These are phyloP conservation scores for Leptoteleia sp. DNA, from an alignment of 1,140 invertebrate species.

Conservation along the genomic window DNA sequence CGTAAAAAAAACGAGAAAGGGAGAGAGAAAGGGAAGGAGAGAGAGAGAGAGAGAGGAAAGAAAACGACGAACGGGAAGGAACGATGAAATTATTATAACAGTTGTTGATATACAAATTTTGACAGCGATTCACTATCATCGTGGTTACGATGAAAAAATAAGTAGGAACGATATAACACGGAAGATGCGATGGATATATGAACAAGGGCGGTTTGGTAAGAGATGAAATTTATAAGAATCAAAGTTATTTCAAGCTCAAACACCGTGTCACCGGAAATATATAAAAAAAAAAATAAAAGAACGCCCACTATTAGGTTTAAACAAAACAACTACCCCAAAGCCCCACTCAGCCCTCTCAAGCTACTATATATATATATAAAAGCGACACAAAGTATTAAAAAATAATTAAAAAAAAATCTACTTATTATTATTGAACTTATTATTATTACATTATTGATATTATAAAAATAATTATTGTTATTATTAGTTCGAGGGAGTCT, in stretches of 20 bases:
- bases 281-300: slow-evolving; percentile 34
- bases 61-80: slow-evolving; percentile 21
- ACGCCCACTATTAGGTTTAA: slow-evolving; percentile 63
- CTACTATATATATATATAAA: slow-evolving; percentile 69
- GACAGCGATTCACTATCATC: slow-evolving; percentile 57
- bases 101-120: slow-evolving; percentile 51
- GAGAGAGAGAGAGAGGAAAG: too few species aligned
- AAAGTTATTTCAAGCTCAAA: slow-evolving; percentile 66
- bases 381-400: slow-evolving; percentile 67
- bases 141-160: slow-evolving; percentile 28
- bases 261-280: slow-evolving; percentile 57
- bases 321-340: slow-evolving; percentile 63
- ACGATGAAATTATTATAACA: slow-evolving; percentile 35
- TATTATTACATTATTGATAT: slow-evolving; percentile 66
- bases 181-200: slow-evolving; percentile 40
- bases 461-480: slow-evolving; percentile 64
- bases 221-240: slow-evolving; percentile 51
- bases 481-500: slow-evolving; percentile 61
- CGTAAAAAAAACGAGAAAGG: too few species aligned
- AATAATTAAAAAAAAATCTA: slow-evolving; percentile 60
- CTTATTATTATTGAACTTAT: slow-evolving; percentile 69
- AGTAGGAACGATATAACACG: slow-evolving; percentile 38
- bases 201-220: slow-evolving; percentile 40
- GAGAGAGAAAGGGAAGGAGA: too few species aligned
- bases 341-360: slow-evolving; percentile 67